Evolutionary conservation across 37 sponge, comb jelly and placozoan species (phyloP).

Genomic region (Axinella damicornis): DNA sequence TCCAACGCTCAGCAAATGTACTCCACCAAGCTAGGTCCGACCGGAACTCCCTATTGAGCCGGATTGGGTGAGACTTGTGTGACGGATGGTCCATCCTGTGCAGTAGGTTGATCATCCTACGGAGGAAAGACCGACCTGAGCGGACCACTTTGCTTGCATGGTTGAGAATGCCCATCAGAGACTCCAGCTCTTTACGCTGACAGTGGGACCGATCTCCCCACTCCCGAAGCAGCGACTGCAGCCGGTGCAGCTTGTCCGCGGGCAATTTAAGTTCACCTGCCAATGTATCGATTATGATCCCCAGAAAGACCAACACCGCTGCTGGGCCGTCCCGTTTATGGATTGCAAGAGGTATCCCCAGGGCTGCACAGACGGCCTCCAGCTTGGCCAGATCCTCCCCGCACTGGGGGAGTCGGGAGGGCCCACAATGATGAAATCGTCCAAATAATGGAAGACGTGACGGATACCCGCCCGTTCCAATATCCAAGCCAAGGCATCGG

Average conservation of each 20-base stretch:
- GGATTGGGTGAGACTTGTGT: neutral
- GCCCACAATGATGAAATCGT: slow-evolving; percentile 50
- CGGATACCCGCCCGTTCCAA: slow-evolving; percentile 20
- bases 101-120: slow-evolving; percentile 14
- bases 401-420: slow-evolving; percentile 11
- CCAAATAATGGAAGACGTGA: slow-evolving; percentile 45
- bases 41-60: slow-evolving; percentile 25
- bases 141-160: slow-evolving; percentile 44
- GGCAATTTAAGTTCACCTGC: slow-evolving; percentile 26
- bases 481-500: slow-evolving; percentile 28
- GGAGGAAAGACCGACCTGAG: neutral
- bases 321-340: slow-evolving; percentile 52
- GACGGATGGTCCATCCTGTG: neutral
- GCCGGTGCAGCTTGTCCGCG: slow-evolving; percentile 29
- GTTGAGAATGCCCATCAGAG: slow-evolving; percentile 33
- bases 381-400: neutral
- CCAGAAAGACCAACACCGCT: slow-evolving; percentile 36
- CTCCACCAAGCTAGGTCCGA: slow-evolving; percentile 51
- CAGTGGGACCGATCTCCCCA: slow-evolving; percentile 13
- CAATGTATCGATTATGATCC: slow-evolving; percentile 34
- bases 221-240: neutral
- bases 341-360: slow-evolving; percentile 39
- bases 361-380: neutral
- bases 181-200: slow-evolving; percentile 22
- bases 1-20: slow-evolving; percentile 6